Base-by-base conservation (phyloP, 1,140 invertebrate genomes). In the Saxidomus purpurata region DNA sequence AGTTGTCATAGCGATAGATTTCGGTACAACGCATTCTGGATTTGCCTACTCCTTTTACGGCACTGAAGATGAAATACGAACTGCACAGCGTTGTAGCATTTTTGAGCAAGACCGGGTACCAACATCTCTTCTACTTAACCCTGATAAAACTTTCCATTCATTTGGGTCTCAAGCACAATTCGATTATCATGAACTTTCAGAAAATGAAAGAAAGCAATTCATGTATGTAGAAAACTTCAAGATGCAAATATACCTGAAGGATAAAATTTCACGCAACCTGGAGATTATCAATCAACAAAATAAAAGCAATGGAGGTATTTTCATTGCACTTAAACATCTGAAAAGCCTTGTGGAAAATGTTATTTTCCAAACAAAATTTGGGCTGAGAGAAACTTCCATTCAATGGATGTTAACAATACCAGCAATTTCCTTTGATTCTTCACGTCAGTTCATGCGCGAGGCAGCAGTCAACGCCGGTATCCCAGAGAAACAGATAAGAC, bases 341-440 rank as follows among this genome's bases (percentile, higher is more conserved):
- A 86, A 52, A 36, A n/a, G 22, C 6, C 22, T 22, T 0, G 83
- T 67, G 40, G 15, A 8, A 34, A n/a, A 86, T 0, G 25, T 31
- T 25, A 49, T 74, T 13, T 22, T 15, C 11, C 25, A 83, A 28
- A 38, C 22, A 61, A 81, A 13, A 61, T 19, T 15, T 17, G 52
- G 17, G 19, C 36, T 61, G 36, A 15, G 22, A 34, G 79, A 81
- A 34, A 59, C 1, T 15, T 34, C 38, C 19, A 47, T 84, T 31
- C 38, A 47, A 63, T 84, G 81, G 81, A 36, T 84, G 17, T 40
- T 84, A 1, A 84, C 81, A 47, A 69, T 84, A 11, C 81, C 81
- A 22, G 81, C 81, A 36, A 84, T 84, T 69, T 67, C 52, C 11
- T 38, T 22, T 84, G 81, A 84, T 22, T 67, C 59, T 9, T 31